These are phyloP conservation scores for Anas flavirostris DNA, from an alignment of 2,797 vertebrate genomes.

Conservation along the genomic window DNA sequence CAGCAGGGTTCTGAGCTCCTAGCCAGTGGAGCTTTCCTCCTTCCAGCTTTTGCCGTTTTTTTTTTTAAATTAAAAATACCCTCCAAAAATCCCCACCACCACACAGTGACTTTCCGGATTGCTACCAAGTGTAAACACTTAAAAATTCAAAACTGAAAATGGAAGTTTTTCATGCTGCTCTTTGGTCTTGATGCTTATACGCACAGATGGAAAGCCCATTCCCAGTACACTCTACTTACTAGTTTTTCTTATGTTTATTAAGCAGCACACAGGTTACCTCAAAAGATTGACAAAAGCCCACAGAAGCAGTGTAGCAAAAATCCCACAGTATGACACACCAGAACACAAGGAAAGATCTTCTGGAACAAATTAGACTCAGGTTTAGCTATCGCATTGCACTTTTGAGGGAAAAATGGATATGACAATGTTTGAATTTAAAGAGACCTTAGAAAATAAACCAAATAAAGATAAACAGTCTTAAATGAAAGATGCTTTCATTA, in stretches of 20 bases:
- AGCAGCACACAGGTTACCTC: not conserved
- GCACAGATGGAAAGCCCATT: not conserved
- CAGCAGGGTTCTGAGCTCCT: not conserved
- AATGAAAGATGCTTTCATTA: not conserved
- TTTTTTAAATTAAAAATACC: not conserved
- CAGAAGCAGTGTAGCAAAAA: not conserved
- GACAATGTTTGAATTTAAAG: not conserved
- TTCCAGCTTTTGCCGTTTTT: not conserved
- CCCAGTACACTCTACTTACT: not conserved
- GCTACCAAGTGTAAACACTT: not conserved
- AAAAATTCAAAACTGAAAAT: not conserved
- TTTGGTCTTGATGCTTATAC: not conserved
- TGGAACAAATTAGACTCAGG: not conserved
- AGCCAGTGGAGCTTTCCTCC: not conserved
- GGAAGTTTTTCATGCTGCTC: not conserved
- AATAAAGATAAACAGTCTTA: not conserved
- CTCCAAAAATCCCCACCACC: not conserved
- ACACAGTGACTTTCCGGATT: not conserved
- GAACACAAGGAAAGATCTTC: not conserved
- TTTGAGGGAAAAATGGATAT: fast-evolving
- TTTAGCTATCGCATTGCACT: not conserved
- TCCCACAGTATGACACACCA: not conserved
- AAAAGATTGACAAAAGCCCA: not conserved
- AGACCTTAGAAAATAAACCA: not conserved
- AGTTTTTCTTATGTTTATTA: not conserved